Conservation (phyloP, 2,888 invertebrate species). For the Drosophila tripunctata region DNA sequence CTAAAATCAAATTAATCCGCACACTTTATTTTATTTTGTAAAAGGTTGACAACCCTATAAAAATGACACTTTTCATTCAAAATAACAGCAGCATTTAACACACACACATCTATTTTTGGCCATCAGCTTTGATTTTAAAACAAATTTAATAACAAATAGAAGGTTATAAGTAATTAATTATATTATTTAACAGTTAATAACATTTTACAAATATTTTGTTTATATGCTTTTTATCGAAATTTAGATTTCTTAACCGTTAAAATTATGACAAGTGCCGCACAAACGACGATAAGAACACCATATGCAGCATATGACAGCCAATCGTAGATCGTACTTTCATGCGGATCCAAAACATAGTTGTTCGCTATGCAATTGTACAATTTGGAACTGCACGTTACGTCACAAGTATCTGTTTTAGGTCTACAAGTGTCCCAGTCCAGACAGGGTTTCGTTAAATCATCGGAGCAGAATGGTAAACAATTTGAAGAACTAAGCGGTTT, state of each 20-base stretch:
- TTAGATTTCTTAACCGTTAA: not conserved
- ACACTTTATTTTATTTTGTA: not conserved
- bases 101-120: no score
- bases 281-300: not conserved
- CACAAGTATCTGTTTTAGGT: not conserved
- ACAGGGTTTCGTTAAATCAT: constrained; percentile 37
- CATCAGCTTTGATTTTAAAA: not conserved
- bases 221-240: no score
- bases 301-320: not conserved
- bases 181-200: no score
- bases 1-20: constrained; percentile 3
- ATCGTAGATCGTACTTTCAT: not conserved
- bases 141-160: not conserved
- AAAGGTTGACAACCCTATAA: not conserved
- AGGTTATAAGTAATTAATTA: no score
- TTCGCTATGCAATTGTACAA: constrained; percentile 15
- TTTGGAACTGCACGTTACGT: constrained; percentile 6
- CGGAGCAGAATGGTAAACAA: constrained; percentile 21
- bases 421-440: constrained; percentile 12
- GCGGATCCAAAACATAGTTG: not conserved
- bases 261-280: not conserved
- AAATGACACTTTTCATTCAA: not conserved
- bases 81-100: not conserved
- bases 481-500: constrained; percentile 3
- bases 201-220: not conserved